These are phyloP conservation scores for Drosophila rufa DNA, from an alignment of 1,140 invertebrate genomes.

Conservation along the genomic window DNA sequence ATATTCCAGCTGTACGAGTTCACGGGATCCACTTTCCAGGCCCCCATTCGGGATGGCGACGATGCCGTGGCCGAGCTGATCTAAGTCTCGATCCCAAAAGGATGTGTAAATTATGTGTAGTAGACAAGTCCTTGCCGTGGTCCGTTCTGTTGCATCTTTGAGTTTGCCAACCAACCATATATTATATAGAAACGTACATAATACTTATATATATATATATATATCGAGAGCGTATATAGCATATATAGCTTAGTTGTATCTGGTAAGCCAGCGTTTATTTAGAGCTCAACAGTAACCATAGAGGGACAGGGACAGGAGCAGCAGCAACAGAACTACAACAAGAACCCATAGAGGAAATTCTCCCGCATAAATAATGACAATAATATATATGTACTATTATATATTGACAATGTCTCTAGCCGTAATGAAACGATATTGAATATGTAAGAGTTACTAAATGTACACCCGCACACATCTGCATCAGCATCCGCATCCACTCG, in stretches of 20 bases:
- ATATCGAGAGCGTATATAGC: slow-evolving; percentile 40
- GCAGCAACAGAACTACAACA: slow-evolving; percentile 36
- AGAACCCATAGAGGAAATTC: slow-evolving; percentile 76
- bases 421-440: slow-evolving; percentile 50
- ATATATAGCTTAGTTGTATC: slow-evolving; percentile 64
- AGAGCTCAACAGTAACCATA: slow-evolving; percentile 47
- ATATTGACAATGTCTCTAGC: slow-evolving; percentile 68
- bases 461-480: slow-evolving; percentile 39
- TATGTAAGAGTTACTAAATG: slow-evolving; percentile 64
- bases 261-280: slow-evolving; percentile 67
- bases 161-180: slow-evolving; percentile 46
- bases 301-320: slow-evolving; percentile 19
- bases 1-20: slow-evolving; percentile 82
- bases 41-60: slow-evolving; percentile 89
- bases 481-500: slow-evolving; percentile 31
- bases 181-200: slow-evolving; percentile 36
- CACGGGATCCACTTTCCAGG: slow-evolving; percentile 91
- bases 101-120: slow-evolving; percentile 71
- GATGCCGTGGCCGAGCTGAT: slow-evolving; percentile 90
- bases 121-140: slow-evolving; percentile 41
- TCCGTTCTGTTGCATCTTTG: slow-evolving; percentile 64
- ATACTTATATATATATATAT: slow-evolving; percentile 47
- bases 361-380: slow-evolving; percentile 82
- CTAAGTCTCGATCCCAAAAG: slow-evolving; percentile 79
- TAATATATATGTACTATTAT: slow-evolving; percentile 77